Percentiles rank a stretch among this genome's conserved stretches.
phyloP scores from a whole-genome alignment of 2,888 invertebrate species.

The Falcaria lacertinaria region DNA sequence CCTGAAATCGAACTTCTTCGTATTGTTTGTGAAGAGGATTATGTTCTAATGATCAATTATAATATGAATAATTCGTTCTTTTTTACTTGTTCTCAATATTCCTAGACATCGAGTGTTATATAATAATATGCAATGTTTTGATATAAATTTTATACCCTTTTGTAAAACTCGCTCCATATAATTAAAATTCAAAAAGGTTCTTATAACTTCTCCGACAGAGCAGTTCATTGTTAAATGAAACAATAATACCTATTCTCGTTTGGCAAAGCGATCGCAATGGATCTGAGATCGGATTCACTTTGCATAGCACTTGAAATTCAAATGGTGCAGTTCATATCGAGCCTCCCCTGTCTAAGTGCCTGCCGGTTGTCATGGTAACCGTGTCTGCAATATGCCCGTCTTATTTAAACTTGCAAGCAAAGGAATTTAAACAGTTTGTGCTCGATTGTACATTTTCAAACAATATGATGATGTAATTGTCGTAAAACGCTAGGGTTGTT shows the following conservation, averaged over 20 bases:
- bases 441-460: too few relatives aligned
- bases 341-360: conserved; percentile 57
- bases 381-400: conserved; percentile 26
- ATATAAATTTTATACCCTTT: too few relatives aligned
- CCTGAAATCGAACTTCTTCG: conserved; percentile 27
- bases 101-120: too few relatives aligned
- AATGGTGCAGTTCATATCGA: conserved; percentile 73
- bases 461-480: too few relatives aligned
- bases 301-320: conserved; percentile 77
- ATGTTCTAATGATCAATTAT: conserved; percentile 48
- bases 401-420: conserved; percentile 5
- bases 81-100: too few relatives aligned
- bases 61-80: conserved; percentile 14
- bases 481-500: too few relatives aligned
- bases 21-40: conserved; percentile 28
- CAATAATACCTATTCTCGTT: conserved; percentile 35
- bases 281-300: conserved; percentile 62
- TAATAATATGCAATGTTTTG: too few relatives aligned
- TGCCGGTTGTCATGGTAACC: conserved; percentile 48
- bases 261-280: conserved; percentile 39
- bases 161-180: too few relatives aligned
- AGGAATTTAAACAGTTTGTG: not conserved
- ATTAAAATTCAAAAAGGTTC: conserved; percentile 2
- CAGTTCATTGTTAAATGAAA: conserved; percentile 21
- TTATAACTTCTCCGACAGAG: conserved; percentile 9